Conservation (phyloP, 2,113 vertebrate genomes). For the Macquaria ambigua region DNA sequence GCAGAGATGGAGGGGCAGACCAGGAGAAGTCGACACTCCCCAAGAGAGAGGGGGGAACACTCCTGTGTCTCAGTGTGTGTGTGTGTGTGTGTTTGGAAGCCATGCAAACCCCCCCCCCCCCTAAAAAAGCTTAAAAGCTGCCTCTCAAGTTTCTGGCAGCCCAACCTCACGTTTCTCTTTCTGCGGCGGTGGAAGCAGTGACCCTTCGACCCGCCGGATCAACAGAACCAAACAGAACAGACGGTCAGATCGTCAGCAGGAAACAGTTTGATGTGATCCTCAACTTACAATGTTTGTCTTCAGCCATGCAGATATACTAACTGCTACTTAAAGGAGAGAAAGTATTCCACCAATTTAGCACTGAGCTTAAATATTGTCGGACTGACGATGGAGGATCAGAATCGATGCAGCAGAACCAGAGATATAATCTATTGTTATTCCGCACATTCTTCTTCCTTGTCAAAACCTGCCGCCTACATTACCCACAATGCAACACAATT, state of each 20-base stretch:
- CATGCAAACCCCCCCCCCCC: not conserved
- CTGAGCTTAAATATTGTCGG: not conserved
- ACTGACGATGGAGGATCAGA: not conserved
- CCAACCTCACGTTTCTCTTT: conserved; percentile 19
- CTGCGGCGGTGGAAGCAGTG: not conserved
- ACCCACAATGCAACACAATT: too few relatives aligned
- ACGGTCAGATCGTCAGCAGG: not conserved
- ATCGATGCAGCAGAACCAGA: not conserved
- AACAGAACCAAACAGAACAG: not conserved
- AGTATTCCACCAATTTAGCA: not conserved
- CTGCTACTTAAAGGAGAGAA: not conserved
- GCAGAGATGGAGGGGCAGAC: not conserved
- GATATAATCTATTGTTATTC: too few relatives aligned
- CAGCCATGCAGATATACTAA: not conserved
- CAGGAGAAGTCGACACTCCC: conserved; percentile 38
- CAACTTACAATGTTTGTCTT: not conserved
- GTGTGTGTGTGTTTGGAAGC: conserved; percentile 9
- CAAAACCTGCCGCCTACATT: too few relatives aligned
- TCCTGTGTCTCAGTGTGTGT: not conserved
- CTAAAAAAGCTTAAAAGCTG: conserved; percentile 29
- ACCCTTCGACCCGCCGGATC: not conserved
- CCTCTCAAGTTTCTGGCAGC: conserved; percentile 44
- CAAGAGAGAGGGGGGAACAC: not conserved
- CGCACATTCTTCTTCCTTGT: too few relatives aligned
- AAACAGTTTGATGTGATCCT: not conserved